phyloP scores from a whole-genome alignment of 1,140 invertebrate species.

The Monochamus saltuarius region DNA sequence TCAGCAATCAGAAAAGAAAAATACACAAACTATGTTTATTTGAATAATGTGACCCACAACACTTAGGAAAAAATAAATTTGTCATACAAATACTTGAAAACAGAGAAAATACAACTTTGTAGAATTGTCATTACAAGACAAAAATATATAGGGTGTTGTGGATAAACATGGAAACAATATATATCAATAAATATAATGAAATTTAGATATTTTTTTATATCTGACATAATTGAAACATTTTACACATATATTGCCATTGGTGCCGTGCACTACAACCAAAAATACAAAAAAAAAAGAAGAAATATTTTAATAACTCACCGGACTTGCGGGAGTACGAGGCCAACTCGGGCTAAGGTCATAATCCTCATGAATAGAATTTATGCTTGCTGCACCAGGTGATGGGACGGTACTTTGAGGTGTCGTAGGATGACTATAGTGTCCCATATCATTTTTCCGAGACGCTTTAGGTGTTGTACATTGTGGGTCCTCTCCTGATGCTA shows the following conservation, averaged over 20 bases:
- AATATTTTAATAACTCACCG: constrained; percentile 61
- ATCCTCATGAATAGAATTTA: constrained; percentile 85
- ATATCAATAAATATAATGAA: no score
- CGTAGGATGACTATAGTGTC: constrained; percentile 67
- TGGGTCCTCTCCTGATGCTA: constrained; percentile 83
- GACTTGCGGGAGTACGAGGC: constrained; percentile 86
- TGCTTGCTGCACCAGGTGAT: constrained; percentile 79
- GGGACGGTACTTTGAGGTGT: constrained; percentile 72
- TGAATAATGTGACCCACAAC: no score
- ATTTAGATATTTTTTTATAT: no score
- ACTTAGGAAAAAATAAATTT: no score
- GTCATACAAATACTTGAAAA: no score
- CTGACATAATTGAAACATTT: no score
- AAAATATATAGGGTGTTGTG: no score
- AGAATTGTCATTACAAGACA: no score
- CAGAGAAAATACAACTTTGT: no score
- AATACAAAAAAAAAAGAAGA: not conserved
- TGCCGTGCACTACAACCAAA: constrained; percentile 20
- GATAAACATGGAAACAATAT: no score
- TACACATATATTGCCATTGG: not conserved
- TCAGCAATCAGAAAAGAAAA: no score
- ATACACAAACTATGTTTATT: no score
- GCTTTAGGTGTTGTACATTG: constrained; percentile 74
- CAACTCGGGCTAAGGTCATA: constrained; percentile 87
- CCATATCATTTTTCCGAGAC: constrained; percentile 67